Percentiles rank a stretch among this genome's conserved stretches.
phyloP scores from a whole-genome alignment of 2,113 vertebrate genomes.

The Nothoprocta pentlandii region DNA sequence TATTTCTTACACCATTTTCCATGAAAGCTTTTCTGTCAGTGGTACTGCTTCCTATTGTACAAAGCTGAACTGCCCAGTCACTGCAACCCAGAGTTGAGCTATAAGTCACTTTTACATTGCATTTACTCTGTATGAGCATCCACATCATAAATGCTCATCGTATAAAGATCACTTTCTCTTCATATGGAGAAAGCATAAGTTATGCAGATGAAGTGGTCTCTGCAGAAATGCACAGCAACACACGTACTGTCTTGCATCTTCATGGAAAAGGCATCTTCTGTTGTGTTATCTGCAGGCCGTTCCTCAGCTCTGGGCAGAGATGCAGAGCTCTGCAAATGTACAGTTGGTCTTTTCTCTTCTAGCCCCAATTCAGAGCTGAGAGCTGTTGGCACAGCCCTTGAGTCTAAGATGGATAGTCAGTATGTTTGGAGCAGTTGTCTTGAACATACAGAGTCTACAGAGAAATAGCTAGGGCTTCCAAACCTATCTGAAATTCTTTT shows the following conservation, averaged over 20 bases:
- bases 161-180: background rate
- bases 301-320: background rate
- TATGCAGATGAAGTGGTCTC: background rate
- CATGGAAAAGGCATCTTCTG: background rate
- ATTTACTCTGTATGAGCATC: background rate
- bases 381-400: fast-evolving
- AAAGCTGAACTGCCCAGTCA: background rate
- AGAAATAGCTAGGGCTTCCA: background rate
- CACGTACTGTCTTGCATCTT: background rate
- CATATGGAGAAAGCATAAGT: background rate
- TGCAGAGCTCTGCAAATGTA: background rate
- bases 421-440: background rate
- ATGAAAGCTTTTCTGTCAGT: background rate
- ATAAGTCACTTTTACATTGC: background rate
- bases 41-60: background rate
- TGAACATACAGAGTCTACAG: background rate
- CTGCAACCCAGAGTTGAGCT: background rate
- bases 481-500: background rate
- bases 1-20: background rate
- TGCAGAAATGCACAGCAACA: background rate
- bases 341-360: background rate
- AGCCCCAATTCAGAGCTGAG: background rate
- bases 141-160: background rate
- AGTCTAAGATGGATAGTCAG: background rate
- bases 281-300: background rate